A percentile compares a stretch with the other conserved stretches of the same genome.
Conservation (phyloP, 2,888 invertebrate species). For the Xylota segnis region DNA sequence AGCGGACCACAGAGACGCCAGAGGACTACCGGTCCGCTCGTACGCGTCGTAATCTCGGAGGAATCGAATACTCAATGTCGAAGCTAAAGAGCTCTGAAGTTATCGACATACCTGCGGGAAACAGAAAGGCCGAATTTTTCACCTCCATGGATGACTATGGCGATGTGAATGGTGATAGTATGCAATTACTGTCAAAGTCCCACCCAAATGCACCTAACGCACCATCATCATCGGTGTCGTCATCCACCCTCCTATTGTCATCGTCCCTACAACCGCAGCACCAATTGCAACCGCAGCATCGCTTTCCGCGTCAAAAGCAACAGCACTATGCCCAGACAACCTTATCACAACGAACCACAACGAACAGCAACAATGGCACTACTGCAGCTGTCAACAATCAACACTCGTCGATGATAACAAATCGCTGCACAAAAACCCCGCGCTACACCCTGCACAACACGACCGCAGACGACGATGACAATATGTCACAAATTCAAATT, state of each 20-base stretch:
- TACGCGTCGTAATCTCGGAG: constrained; percentile 63
- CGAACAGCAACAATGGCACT: constrained; percentile 23
- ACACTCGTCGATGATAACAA: constrained; percentile 45
- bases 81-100: constrained; percentile 54
- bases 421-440: constrained; percentile 47
- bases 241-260: constrained; percentile 29
- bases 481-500: constrained; percentile 64
- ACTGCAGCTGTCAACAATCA: constrained; percentile 51
- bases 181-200: constrained; percentile 70
- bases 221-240: constrained; percentile 29
- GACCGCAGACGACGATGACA: constrained; percentile 61
- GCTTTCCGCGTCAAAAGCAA: constrained; percentile 75
- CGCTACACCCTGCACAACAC: constrained; percentile 49
- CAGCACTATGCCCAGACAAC: constrained; percentile 49
- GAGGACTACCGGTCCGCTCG: constrained; percentile 63
- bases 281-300: constrained; percentile 49
- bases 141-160: constrained; percentile 38
- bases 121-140: constrained; percentile 26
- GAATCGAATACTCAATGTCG: constrained; percentile 71
- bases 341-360: constrained; percentile 56
- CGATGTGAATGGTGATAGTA: constrained; percentile 53
- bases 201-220: constrained; percentile 48
- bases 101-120: constrained; percentile 47
- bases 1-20: constrained; percentile 53
- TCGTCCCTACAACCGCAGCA: constrained; percentile 59